A percentile compares a stretch with the other conserved stretches of the same genome.
These are phyloP conservation scores for Xiphydria camelus DNA, from an alignment of 2,888 invertebrate species.

Conservation along the genomic window DNA sequence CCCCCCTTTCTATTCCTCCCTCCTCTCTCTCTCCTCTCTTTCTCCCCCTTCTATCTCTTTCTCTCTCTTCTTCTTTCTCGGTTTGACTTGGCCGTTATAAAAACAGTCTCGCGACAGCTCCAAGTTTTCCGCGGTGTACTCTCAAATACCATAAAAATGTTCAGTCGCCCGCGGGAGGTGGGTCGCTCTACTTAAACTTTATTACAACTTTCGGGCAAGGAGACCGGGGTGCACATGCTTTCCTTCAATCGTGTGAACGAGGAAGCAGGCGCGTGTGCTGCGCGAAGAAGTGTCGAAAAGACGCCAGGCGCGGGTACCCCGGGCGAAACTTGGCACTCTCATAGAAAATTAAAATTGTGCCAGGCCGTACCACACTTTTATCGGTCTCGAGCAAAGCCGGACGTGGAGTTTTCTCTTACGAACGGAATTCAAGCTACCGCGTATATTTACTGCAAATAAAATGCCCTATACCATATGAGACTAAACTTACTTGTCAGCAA, in stretches of 20 bases:
- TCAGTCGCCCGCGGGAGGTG: background rate
- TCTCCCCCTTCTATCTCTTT: too few species aligned
- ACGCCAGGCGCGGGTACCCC: background rate
- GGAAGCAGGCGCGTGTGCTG: background rate
- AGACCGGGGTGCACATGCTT: background rate
- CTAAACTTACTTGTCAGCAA: too few species aligned
- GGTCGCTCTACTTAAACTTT: background rate
- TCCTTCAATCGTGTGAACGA: background rate
- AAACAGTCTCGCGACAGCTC: background rate
- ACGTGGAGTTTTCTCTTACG: background rate
- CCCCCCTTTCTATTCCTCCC: too few species aligned
- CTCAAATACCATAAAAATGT: background rate
- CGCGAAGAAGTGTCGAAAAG: background rate
- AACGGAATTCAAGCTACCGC: too few species aligned
- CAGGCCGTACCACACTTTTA: too few species aligned
- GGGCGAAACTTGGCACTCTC: background rate
- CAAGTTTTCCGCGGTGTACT: background rate
- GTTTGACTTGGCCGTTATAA: slow-evolving; percentile 18
- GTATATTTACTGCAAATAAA: too few species aligned
- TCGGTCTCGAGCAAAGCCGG: background rate
- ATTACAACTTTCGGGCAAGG: background rate
- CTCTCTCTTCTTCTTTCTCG: too few species aligned
- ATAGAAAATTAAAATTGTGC: background rate
- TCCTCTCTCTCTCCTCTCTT: too few species aligned
- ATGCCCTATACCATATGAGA: too few species aligned